phyloP scores from a whole-genome alignment of 1,140 invertebrate genomes.

The Hirudo medicinalis region DNA sequence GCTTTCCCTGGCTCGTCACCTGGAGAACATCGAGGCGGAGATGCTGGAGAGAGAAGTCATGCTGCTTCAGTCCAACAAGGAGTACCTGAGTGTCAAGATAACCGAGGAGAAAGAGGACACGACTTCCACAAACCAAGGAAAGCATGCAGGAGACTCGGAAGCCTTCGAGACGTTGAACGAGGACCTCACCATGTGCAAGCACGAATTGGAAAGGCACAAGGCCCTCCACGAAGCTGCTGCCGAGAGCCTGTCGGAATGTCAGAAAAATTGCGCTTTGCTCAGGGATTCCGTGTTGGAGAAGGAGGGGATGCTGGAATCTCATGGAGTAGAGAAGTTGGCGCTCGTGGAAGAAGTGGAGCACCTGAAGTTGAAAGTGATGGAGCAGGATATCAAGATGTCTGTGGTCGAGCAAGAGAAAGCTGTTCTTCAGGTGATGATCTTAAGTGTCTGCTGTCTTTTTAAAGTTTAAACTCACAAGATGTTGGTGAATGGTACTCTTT shows the following conservation, averaged over 20 bases:
- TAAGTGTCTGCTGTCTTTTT: not conserved
- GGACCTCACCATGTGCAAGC: conserved; percentile 23
- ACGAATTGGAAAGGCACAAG: conserved; percentile 36
- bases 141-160: not conserved
- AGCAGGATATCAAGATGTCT: conserved; percentile 34
- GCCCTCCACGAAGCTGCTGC: conserved; percentile 34
- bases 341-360: conserved; percentile 36
- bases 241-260: conserved; percentile 30
- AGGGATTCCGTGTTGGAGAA: conserved; percentile 39
- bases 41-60: conserved; percentile 43
- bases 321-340: conserved; percentile 35
- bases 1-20: conserved; percentile 39
- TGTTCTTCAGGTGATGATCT: conserved; percentile 8
- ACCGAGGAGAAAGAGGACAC: not conserved
- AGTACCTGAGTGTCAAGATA: conserved; percentile 25
- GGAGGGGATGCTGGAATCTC: conserved; percentile 36
- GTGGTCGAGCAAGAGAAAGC: conserved; percentile 41
- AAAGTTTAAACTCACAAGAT: no score
- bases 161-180: conserved; percentile 17
- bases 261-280: conserved; percentile 36
- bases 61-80: conserved; percentile 40
- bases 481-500: no score
- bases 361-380: conserved; percentile 29
- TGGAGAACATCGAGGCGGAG: conserved; percentile 43
- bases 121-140: not conserved